Percentiles rank a stretch among this genome's conserved stretches.
phyloP scores from a whole-genome alignment of 1,140 invertebrate species.

The Drosophila ogumai region DNA sequence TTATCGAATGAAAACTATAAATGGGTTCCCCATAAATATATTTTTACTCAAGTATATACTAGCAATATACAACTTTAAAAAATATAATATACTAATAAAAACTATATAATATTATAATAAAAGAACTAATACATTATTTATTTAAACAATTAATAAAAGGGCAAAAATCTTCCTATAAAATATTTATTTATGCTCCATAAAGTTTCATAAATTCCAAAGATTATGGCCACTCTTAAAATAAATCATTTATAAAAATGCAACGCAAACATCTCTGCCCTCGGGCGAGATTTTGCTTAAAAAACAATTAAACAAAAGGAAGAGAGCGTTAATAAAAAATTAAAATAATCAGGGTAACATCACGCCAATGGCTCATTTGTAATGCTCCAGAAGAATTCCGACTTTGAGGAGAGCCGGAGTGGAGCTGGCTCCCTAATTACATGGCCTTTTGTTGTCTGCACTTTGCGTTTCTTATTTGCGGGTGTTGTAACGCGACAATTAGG shows the following conservation, averaged over 20 bases:
- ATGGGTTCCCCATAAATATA: not conserved
- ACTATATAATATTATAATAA: no score
- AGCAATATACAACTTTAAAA: no score
- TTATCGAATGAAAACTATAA: not conserved
- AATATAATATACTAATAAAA: no score
- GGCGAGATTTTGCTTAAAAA: constrained; percentile 67
- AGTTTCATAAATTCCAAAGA: constrained; percentile 7
- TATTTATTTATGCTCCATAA: constrained; percentile 32
- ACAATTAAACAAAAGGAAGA: constrained; percentile 64
- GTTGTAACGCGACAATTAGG: constrained; percentile 72
- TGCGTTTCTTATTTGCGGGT: constrained; percentile 34
- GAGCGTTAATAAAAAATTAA: constrained; percentile 58
- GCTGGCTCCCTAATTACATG: constrained; percentile 60
- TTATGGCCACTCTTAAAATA: not conserved
- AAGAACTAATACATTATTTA: not conserved
- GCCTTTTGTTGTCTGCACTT: constrained; percentile 39
- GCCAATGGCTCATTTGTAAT: constrained; percentile 80
- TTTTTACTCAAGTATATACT: not conserved
- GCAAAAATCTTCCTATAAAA: not conserved
- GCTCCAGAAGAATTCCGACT: constrained; percentile 51
- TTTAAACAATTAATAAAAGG: not conserved
- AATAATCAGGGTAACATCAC: constrained; percentile 63
- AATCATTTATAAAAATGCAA: not conserved
- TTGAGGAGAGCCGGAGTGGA: not conserved
- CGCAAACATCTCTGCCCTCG: constrained; percentile 14